These are phyloP conservation scores for Lepidochrysops patricia DNA, from an alignment of 2,888 invertebrate genomes.

Conservation along the genomic window DNA sequence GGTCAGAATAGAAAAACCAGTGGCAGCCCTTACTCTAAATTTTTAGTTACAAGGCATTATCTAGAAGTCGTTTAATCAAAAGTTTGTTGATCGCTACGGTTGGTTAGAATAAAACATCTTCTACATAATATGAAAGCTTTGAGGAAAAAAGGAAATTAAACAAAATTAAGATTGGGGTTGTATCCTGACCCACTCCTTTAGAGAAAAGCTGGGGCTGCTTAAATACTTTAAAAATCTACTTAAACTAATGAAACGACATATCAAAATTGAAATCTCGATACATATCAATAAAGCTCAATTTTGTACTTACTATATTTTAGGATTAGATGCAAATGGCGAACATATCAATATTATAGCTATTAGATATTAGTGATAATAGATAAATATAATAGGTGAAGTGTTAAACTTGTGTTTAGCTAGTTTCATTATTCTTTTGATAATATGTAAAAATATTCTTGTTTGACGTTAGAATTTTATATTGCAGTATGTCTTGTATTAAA, in stretches of 20 bases:
- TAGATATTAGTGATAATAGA: conserved; percentile 37
- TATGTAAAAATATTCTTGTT: conserved; percentile 18
- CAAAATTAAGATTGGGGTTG: no score
- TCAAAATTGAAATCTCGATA: conserved; percentile 54
- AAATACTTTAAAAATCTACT: background rate
- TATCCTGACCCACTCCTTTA: background rate
- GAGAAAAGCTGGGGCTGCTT: background rate
- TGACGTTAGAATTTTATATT: conserved; percentile 26
- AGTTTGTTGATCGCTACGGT: no score
- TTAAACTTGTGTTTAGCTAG: conserved; percentile 25
- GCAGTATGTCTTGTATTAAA: conserved; percentile 26
- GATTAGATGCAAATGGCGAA: conserved; percentile 58
- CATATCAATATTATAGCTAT: conserved; percentile 48
- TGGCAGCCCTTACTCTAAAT: no score
- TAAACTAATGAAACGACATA: conserved; percentile 18
- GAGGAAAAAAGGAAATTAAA: no score
- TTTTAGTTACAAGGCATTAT: no score
- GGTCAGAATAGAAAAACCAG: no score
- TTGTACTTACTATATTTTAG: conserved; percentile 69
- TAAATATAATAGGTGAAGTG: conserved; percentile 31
- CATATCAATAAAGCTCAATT: conserved; percentile 74
- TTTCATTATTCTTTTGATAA: conserved; percentile 7
- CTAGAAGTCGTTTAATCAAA: no score
- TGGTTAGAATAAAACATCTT: no score
- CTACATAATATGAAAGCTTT: no score